Conservation (phyloP, 64 coral and sea anemone genomes). For the Stichodactyla helianthus region DNA sequence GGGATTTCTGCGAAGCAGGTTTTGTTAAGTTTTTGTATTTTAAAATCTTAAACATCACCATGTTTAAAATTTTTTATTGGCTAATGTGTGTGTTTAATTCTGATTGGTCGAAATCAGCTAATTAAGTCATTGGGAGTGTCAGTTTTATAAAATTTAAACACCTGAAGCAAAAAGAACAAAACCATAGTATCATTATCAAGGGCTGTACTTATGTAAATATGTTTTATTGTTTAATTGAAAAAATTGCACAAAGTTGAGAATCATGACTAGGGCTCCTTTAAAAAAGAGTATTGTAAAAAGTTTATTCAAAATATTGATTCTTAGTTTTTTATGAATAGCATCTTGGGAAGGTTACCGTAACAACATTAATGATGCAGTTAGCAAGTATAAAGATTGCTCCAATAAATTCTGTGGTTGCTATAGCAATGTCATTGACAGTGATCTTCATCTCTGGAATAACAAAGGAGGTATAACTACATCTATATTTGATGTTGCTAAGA, state of each 20-base stretch:
- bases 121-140: not conserved
- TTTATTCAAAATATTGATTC: not conserved
- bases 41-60: too few species aligned
- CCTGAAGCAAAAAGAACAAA: not conserved
- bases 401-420: conserved; percentile 93
- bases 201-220: too few species aligned
- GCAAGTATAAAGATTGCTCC: conserved; percentile 71
- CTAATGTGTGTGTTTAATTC: not conserved
- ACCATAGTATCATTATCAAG: too few species aligned
- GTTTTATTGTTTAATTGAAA: too few species aligned
- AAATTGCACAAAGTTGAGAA: too few species aligned
- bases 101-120: not conserved
- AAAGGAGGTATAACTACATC: conserved; percentile 75
- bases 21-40: too few species aligned
- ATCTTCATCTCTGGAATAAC: conserved; percentile 80
- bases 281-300: not conserved
- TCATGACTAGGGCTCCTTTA: too few species aligned
- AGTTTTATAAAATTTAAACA: not conserved
- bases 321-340: conserved; percentile 6
- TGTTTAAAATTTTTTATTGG: not conserved
- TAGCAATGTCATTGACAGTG: conserved; percentile 74
- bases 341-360: conserved; percentile 85
- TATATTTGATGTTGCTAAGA: conserved; percentile 64
- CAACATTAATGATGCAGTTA: conserved; percentile 63
- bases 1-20: too few species aligned